These are phyloP conservation scores for Proisotoma minuta DNA, from an alignment of 2,888 invertebrate genomes.

Conservation along the genomic window DNA sequence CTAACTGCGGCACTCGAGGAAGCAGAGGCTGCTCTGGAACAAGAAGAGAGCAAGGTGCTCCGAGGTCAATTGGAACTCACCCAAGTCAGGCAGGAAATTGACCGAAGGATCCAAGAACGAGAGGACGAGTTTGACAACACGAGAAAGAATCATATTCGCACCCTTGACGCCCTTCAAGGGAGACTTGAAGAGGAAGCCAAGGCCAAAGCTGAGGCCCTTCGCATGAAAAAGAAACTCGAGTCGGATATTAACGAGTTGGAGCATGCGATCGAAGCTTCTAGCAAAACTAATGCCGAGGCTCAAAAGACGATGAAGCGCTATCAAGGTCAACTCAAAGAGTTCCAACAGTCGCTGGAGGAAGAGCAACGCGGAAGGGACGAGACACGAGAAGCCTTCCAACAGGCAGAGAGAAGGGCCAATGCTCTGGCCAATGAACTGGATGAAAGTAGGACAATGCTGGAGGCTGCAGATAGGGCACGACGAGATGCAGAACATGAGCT, in stretches of 20 bases:
- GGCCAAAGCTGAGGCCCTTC: slow-evolving; percentile 97
- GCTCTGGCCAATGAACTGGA: slow-evolving; percentile 97
- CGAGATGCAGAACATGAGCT: slow-evolving; percentile 97
- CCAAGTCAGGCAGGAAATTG: slow-evolving; percentile 55
- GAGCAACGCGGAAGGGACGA: slow-evolving; percentile 98
- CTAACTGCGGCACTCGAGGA: slow-evolving; percentile 92
- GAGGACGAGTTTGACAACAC: slow-evolving; percentile 96
- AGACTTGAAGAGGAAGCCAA: slow-evolving; percentile 97
- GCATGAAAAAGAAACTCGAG: slow-evolving; percentile 99
- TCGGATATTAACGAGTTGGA: slow-evolving; percentile 99
- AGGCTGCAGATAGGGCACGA: slow-evolving; percentile 97
- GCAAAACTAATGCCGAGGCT: slow-evolving; percentile 61
- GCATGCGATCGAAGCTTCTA: slow-evolving; percentile 96
- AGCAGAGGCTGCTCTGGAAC: slow-evolving; percentile 97
- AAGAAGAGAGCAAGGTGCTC: slow-evolving; percentile 98
- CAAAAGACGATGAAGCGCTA: slow-evolving; percentile 58
- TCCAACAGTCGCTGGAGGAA: slow-evolving; percentile 92
- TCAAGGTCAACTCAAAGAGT: slow-evolving; percentile 94
- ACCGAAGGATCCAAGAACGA: slow-evolving; percentile 68
- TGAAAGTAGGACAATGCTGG: slow-evolving; percentile 92
- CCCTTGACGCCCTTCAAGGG: slow-evolving; percentile 99
- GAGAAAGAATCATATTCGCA: slow-evolving; percentile 98
- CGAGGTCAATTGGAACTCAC: slow-evolving; percentile 96
- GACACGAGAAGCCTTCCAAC: slow-evolving; percentile 82
- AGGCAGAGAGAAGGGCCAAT: slow-evolving; percentile 94